These are phyloP conservation scores for Ceyx erithaca DNA, from an alignment of 2,797 vertebrate genomes.

Conservation along the genomic window DNA sequence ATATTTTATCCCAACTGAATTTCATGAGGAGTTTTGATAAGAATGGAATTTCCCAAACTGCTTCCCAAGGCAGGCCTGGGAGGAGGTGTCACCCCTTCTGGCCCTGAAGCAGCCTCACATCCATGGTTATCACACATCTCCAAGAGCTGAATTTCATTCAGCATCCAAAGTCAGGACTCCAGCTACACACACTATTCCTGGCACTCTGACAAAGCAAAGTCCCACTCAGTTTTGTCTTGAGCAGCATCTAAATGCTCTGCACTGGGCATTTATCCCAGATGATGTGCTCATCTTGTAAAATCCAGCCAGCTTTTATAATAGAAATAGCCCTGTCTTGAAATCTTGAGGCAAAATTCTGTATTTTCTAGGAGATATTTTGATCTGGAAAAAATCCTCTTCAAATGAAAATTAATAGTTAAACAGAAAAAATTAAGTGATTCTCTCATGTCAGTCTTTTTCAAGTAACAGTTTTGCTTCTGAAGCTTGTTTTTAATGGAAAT, in stretches of 20 bases:
- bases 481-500: background rate
- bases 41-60: conserved; percentile 47
- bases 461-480: background rate
- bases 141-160: background rate
- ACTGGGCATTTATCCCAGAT: background rate
- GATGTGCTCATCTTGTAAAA: background rate
- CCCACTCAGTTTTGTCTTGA: background rate
- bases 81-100: conserved; percentile 8
- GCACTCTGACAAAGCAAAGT: background rate
- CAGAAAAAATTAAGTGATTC: background rate
- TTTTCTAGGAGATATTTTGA: background rate
- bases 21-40: conserved; percentile 51
- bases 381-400: background rate
- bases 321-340: background rate
- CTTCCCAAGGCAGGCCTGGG: background rate
- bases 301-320: background rate
- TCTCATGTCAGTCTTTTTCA: background rate
- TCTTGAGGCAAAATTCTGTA: background rate
- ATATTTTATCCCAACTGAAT: conserved; percentile 50
- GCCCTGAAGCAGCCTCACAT: background rate
- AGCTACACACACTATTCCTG: background rate
- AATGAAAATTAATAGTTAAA: background rate
- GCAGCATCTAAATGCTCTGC: background rate
- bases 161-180: conserved; percentile 7
- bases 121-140: background rate